Conservation (phyloP, 2,797 vertebrate species). For the Neosilurus hyrtlii region DNA sequence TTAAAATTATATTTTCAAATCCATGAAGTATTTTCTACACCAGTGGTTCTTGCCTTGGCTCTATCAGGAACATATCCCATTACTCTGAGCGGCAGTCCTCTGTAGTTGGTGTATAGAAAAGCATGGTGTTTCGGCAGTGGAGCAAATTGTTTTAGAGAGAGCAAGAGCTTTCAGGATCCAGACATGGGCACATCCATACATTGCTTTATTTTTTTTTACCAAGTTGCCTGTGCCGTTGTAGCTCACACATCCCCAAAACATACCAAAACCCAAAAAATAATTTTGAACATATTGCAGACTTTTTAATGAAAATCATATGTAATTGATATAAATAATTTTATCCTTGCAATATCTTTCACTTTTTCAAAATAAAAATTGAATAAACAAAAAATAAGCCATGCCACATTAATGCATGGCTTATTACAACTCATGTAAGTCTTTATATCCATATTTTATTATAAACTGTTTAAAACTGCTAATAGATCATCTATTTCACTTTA, state of each 20-base stretch:
- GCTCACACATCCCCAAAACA: no score
- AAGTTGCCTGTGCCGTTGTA: no score
- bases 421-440: background rate
- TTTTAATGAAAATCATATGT: background rate
- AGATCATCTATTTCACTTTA: background rate
- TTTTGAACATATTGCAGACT: background rate
- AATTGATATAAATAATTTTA: background rate
- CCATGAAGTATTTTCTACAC: conserved; percentile 14
- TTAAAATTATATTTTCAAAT: background rate
- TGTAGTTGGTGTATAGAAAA: conserved; percentile 64
- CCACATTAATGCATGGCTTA: background rate
- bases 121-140: conserved; percentile 76
- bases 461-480: background rate
- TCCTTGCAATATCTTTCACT: background rate
- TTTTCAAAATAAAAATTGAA: background rate
- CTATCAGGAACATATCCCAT: conserved; percentile 72
- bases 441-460: background rate
- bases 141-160: conserved; percentile 70
- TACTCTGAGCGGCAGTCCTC: conserved; percentile 67
- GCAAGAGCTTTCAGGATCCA: conserved; percentile 42
- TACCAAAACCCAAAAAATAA: background rate
- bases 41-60: conserved; percentile 80
- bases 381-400: background rate
- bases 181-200: conserved; percentile 71
- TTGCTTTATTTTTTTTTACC: no score